Evolutionary conservation across 2,797 vertebrate species (phyloP).

Genomic region (Eulemur mongoz): DNA sequence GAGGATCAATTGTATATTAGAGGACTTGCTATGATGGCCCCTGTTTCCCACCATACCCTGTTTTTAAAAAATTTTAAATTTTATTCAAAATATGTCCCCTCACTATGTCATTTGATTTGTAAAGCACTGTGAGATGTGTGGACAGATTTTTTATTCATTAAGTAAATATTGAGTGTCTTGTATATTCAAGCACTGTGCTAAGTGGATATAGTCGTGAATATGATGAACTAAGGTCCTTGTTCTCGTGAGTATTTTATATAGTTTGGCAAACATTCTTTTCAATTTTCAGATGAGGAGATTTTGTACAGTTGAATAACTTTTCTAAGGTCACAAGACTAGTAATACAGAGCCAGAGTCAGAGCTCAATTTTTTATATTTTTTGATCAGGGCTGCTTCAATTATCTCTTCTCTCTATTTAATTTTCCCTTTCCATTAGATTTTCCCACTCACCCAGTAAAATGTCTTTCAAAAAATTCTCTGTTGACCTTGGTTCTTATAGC

Average conservation of each 20-base stretch:
- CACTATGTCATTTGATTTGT: not conserved
- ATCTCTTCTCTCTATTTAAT: not conserved
- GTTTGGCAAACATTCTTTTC: not conserved
- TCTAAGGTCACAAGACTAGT: not conserved
- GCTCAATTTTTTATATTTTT: not conserved
- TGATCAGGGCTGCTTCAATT: not conserved
- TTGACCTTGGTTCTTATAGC: not conserved
- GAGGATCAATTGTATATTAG: not conserved
- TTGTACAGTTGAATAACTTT: not conserved
- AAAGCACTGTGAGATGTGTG: not conserved
- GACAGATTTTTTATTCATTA: not conserved
- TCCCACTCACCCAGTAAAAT: not conserved
- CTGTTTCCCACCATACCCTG: not conserved
- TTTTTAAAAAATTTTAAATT: not conserved
- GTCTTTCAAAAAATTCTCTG: not conserved
- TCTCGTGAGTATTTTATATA: not conserved
- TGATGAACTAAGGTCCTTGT: not conserved
- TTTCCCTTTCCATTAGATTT: not conserved
- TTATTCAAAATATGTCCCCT: not conserved
- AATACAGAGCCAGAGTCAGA: not conserved
- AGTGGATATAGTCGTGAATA: not conserved
- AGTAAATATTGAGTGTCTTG: not conserved
- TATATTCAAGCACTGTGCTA: not conserved
- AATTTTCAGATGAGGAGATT: not conserved
- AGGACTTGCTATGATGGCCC: not conserved